Base-by-base conservation (phyloP, 2,113 vertebrate species). In the Carlito syrichta region DNA sequence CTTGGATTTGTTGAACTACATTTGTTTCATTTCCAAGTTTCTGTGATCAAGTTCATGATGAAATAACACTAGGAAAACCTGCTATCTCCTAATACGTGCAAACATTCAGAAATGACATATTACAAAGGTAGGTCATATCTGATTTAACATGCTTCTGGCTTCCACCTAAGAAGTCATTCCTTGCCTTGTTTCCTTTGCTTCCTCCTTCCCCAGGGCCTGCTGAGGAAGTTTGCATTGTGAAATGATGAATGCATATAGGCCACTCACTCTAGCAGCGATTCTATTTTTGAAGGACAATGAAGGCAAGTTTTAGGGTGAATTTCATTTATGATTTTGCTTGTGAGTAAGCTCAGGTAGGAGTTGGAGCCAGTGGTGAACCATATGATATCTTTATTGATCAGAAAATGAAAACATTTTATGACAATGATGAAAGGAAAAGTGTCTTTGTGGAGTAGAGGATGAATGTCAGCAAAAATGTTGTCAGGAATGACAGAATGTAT, bases 51-150 rank as follows among this genome's bases (percentile, higher is more conserved):
- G n/a, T 84, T 84, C 10, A 73, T 74, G 68, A 92, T 73, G 84
- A 94, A 95, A 86, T 83, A 87, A 82, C 68, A 35, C 58, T 32
- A 40, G 85, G 77, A 92, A 95, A 86, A 88, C 91, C 87, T 94
- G 54, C 52, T 84, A 69, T 81, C 43, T 96, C 73, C 60, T 97
- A 96, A 92, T 83, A 85, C 88, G 92, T 92, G 85, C 95, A 95
- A 97, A 96, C 95, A 97, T 96, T 96, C 96, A 95, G 92, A 91
- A 97, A 96, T 96, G 88, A 94, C 92, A 96, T 92, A 92, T 81
- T 81, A 86, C 94, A 74, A 89, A 90, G 94, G 88, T 92, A 96
- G 96, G 81, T 94, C 94, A 38, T 78, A 45, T 86, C 87, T 96
- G 92, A 97, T 73, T 96, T 97, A 74, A 91, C 50, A 82, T 17